Evolutionary conservation across 2,888 invertebrate genomes (phyloP).

Genomic region (Dynastes maya): DNA sequence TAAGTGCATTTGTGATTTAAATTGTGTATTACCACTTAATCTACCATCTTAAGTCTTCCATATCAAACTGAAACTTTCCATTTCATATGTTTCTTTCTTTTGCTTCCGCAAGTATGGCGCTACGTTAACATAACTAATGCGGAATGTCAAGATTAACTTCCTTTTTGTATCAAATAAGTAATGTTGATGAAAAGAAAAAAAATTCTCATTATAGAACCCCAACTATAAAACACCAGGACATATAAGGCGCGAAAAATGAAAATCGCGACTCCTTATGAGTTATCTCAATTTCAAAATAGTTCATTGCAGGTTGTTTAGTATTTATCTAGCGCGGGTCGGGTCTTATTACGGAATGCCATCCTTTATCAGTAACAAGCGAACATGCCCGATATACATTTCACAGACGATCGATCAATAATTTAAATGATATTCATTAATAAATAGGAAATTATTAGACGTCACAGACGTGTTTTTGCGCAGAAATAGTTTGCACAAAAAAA

Average conservation of each 20-base stretch:
- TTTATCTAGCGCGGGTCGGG: background rate
- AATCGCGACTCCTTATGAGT: background rate
- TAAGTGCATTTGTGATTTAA: no score
- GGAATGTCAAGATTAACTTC: no score
- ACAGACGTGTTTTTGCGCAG: slow-evolving; percentile 2
- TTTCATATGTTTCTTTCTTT: no score
- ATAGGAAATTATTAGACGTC: background rate
- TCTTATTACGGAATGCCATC: background rate
- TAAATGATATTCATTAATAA: slow-evolving; percentile 17
- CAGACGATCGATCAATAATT: slow-evolving; percentile 1
- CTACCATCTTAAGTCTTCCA: no score
- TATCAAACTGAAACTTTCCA: no score
- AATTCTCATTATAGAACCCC: background rate
- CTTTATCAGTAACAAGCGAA: background rate
- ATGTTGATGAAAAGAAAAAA: background rate
- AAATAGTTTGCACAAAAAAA: no score
- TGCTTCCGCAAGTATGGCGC: no score
- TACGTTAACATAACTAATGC: no score
- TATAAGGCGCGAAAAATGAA: background rate
- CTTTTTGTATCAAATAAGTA: no score
- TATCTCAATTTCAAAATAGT: slow-evolving; percentile 18
- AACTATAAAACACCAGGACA: background rate
- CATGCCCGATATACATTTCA: background rate
- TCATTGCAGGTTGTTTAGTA: background rate
- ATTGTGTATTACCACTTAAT: no score